Conservation (phyloP, 2,113 vertebrate species). For the Apteryx owenii region DNA sequence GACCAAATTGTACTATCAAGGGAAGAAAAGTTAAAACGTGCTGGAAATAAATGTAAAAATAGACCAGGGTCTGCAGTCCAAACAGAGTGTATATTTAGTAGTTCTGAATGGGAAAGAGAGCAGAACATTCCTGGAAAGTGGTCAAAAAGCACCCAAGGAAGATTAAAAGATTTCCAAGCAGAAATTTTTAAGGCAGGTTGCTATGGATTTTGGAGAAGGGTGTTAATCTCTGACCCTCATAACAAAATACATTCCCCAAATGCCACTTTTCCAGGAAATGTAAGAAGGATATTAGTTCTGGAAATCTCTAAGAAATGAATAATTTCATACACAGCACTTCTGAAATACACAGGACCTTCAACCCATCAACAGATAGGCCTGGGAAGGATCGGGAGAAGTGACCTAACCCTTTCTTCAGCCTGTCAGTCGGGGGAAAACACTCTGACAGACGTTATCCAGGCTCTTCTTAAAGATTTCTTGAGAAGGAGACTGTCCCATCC, state of each 20-base stretch:
- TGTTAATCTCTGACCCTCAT: neutral
- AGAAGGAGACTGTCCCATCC: neutral
- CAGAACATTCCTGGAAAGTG: conserved; percentile 53
- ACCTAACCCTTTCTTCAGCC: neutral
- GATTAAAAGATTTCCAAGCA: conserved; percentile 40
- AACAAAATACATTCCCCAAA: neutral
- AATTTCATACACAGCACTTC: neutral
- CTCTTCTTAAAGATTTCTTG: neutral
- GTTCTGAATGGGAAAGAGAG: conserved; percentile 43
- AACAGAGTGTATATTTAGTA: conserved; percentile 63
- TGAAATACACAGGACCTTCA: neutral
- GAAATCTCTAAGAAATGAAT: neutral
- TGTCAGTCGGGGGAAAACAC: neutral
- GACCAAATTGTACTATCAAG: neutral
- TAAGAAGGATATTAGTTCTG: neutral
- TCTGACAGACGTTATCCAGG: neutral
- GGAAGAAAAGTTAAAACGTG: neutral
- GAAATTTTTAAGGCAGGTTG: conserved; percentile 23
- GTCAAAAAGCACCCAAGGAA: conserved; percentile 32
- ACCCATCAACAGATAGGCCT: neutral
- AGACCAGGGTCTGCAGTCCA: conserved; percentile 27
- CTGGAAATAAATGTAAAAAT: conserved; percentile 59
- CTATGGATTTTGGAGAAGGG: conserved; percentile 19
- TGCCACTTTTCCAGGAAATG: neutral
- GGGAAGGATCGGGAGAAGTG: neutral